phyloP scores from a whole-genome alignment of 53 echinoderm and acorn worm species.

The Temnopleurus reevesii region DNA sequence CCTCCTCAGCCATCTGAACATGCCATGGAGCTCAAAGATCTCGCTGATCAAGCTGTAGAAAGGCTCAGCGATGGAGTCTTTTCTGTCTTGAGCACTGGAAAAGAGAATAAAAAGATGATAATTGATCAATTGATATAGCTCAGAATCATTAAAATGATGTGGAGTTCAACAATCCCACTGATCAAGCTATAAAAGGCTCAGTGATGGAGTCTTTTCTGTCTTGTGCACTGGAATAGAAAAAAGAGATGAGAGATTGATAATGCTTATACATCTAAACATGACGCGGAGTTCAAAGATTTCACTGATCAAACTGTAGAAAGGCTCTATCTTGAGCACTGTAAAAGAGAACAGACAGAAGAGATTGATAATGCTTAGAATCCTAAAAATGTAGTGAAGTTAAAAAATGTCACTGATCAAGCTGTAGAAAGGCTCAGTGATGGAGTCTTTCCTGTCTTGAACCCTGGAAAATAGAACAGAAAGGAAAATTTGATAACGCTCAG shows the following conservation, averaged over 20 bases:
- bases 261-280: conserved; percentile 91
- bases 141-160: too few species aligned
- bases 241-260: too few species aligned
- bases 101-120: too few species aligned
- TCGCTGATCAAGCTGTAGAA: conserved; percentile 88
- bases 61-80: conserved; percentile 91
- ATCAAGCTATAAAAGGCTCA: conserved; percentile 87
- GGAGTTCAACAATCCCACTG: too few species aligned
- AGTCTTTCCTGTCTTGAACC: conserved; percentile 81
- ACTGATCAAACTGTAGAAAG: conserved; percentile 83
- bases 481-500: too few species aligned
- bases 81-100: conserved; percentile 78
- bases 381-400: too few species aligned
- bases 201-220: conserved; percentile 90
- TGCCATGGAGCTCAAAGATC: conserved; percentile 89
- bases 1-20: conserved; percentile 90
- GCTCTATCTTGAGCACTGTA: conserved; percentile 78
- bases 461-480: too few species aligned
- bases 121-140: too few species aligned
- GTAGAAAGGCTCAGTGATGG: conserved; percentile 90
- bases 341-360: too few species aligned
- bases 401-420: conserved; percentile 85
- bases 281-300: conserved; percentile 93
- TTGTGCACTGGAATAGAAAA: conserved; percentile 70
- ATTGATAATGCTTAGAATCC: too few species aligned